These are phyloP conservation scores for Volucella inflata DNA, from an alignment of 2,888 invertebrate genomes.

Conservation along the genomic window DNA sequence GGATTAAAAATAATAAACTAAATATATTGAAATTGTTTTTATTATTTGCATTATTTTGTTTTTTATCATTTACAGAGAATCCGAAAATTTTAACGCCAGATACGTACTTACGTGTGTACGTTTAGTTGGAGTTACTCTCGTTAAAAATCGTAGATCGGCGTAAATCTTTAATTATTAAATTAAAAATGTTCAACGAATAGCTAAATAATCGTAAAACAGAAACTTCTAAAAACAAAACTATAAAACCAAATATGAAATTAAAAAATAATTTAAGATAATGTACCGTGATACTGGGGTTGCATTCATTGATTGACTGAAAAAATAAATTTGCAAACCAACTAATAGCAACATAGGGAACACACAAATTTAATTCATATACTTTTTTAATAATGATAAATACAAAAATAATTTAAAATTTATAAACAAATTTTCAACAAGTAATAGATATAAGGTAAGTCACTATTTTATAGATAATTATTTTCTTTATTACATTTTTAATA, in stretches of 20 bases:
- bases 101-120: no score
- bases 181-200: conserved; percentile 1
- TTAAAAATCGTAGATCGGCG: no score
- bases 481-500: no score
- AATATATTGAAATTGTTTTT: no score
- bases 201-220: background rate
- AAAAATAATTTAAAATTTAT: no score
- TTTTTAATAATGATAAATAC: no score
- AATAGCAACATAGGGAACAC: conserved; percentile 7
- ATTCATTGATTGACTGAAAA: conserved; percentile 57
- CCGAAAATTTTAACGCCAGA: background rate
- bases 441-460: no score
- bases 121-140: background rate
- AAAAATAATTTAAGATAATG: conserved; percentile 49
- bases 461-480: no score
- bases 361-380: conserved; percentile 10
- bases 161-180: background rate
- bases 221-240: background rate
- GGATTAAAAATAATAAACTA: no score
- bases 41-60: background rate
- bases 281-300: conserved; percentile 52
- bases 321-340: conserved; percentile 13
- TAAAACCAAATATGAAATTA: conserved; percentile 15
- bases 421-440: no score
- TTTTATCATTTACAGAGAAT: conserved; percentile 15